Percentiles rank a stretch among this genome's conserved stretches.
Conservation (phyloP, 2,888 invertebrate species). For the Metallyticus violacea region DNA sequence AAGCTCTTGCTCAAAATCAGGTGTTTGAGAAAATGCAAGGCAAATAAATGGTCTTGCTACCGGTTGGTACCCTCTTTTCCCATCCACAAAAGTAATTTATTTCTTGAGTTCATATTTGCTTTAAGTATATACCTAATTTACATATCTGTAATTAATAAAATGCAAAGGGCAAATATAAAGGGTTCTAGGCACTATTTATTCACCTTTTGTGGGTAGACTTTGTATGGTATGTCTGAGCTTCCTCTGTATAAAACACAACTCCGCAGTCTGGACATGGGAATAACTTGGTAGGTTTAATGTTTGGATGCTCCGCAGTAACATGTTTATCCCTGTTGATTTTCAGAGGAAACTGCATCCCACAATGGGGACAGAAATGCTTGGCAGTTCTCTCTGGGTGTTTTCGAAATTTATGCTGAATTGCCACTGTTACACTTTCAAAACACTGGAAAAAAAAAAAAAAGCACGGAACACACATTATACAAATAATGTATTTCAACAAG, state of each 20-base stretch:
- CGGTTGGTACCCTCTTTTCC: too few species aligned
- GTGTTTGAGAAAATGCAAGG: too few species aligned
- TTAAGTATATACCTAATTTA: too few species aligned
- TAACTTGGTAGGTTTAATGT: conserved; percentile 38
- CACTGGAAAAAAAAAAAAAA: conserved; percentile 22
- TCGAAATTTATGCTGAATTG: conserved; percentile 66
- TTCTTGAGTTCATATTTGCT: too few species aligned
- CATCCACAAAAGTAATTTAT: too few species aligned
- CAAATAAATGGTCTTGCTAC: too few species aligned
- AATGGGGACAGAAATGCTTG: conserved; percentile 64
- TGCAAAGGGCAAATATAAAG: too few species aligned
- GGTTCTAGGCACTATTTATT: too few species aligned
- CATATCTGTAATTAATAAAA: too few species aligned
- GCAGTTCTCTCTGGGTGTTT: conserved; percentile 60
- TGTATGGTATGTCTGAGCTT: conserved; percentile 59
- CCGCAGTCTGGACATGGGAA: conserved; percentile 55
- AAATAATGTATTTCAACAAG: too few species aligned
- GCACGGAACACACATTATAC: not conserved
- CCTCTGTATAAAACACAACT: conserved; percentile 54
- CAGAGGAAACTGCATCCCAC: conserved; percentile 66
- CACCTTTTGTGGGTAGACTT: conserved; percentile 51
- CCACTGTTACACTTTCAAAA: conserved; percentile 45
- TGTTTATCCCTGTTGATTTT: conserved; percentile 59
- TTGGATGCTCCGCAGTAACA: conserved; percentile 49
- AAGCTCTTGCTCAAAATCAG: too few species aligned